These are phyloP conservation scores for Dreissena polymorpha DNA, from an alignment of 1,140 invertebrate genomes.

Conservation along the genomic window DNA sequence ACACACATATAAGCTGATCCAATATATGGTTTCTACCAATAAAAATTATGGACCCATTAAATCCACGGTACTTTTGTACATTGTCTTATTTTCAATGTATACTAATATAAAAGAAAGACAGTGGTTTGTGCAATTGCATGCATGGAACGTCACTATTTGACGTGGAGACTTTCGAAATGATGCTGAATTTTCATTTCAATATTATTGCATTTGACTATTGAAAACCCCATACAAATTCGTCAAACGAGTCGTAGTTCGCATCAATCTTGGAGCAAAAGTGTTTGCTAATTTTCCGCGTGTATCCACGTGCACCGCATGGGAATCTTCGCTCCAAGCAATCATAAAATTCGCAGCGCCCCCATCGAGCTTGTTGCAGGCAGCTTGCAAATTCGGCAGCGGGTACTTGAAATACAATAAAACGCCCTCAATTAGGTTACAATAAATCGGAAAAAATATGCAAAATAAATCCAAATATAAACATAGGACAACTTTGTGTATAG, in stretches of 20 bases:
- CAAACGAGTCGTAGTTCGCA: slow-evolving; percentile 11
- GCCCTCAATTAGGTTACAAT: neutral
- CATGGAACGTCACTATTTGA: too few species aligned
- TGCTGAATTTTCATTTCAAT: too few species aligned
- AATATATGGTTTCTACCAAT: too few species aligned
- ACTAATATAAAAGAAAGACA: too few species aligned
- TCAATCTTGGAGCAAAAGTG: slow-evolving; percentile 46
- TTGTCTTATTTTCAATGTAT: too few species aligned
- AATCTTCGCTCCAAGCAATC: slow-evolving; percentile 39
- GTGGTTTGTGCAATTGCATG: too few species aligned
- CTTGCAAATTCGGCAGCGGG: neutral
- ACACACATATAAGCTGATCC: too few species aligned
- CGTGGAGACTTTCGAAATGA: too few species aligned
- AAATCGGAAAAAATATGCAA: neutral
- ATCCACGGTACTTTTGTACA: too few species aligned
- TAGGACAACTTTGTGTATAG: neutral
- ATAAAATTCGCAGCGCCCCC: slow-evolving; percentile 34
- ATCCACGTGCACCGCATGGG: slow-evolving; percentile 16
- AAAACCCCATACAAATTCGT: slow-evolving; percentile 10
- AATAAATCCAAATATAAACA: neutral
- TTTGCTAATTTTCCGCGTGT: slow-evolving; percentile 42
- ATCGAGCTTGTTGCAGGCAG: slow-evolving; percentile 5
- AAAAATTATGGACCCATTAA: too few species aligned
- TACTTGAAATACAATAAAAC: neutral
- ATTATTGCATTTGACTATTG: too few species aligned